phyloP scores from a whole-genome alignment of 1,140 invertebrate species.

The Drosophila prosaltans region DNA sequence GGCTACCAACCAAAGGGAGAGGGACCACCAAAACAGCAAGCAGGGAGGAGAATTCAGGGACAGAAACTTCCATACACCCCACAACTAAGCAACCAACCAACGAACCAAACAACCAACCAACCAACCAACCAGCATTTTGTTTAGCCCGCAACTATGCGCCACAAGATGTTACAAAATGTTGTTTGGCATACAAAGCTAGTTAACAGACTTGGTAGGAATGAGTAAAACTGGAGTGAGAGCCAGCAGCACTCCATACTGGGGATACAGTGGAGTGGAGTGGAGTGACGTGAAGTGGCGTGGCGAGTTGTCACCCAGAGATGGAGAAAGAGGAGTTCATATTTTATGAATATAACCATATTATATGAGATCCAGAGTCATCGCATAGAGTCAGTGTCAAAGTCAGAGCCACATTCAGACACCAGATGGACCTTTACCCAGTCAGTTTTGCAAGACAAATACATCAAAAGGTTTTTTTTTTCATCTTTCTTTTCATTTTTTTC shows the following conservation, averaged over 20 bases:
- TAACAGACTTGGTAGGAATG: conserved; percentile 23
- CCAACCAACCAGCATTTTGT: conserved; percentile 57
- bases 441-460: conserved; percentile 53
- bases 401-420: conserved; percentile 19
- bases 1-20: conserved; percentile 41
- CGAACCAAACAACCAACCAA: conserved; percentile 36
- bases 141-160: conserved; percentile 53
- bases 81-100: background rate
- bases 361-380: conserved; percentile 39
- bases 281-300: conserved; percentile 8
- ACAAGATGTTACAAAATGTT: conserved; percentile 59
- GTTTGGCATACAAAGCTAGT: conserved; percentile 69
- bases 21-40: conserved; percentile 9
- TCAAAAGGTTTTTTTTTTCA: conserved; percentile 57
- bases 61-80: background rate
- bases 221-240: background rate
- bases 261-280: conserved; percentile 15
- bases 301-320: conserved; percentile 62
- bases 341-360: conserved; percentile 81
- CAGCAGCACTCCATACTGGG: conserved; percentile 6
- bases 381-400: conserved; percentile 34
- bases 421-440: conserved; percentile 44
- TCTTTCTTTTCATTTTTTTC: background rate
- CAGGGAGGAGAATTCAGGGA: background rate
- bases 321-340: conserved; percentile 63